phyloP scores from a whole-genome alignment of 2,888 invertebrate species.

The Plebejus anna region DNA sequence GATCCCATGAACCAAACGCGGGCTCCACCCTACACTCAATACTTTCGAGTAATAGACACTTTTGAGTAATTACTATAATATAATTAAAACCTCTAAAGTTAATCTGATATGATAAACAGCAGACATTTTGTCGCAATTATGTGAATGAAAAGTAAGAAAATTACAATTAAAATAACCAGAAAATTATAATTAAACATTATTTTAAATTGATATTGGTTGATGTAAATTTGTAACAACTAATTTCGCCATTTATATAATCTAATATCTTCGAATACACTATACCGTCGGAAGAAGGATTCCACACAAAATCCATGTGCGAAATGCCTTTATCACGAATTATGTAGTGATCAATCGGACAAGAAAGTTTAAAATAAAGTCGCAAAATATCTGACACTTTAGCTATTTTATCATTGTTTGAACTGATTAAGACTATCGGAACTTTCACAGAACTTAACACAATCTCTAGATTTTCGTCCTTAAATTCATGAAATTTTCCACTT shows the following conservation, averaged over 20 bases:
- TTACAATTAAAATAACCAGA: slow-evolving; percentile 36
- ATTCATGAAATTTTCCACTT: slow-evolving; percentile 56
- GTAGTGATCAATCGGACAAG: slow-evolving; percentile 55
- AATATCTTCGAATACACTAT: slow-evolving; percentile 52
- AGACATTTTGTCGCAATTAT: not conserved
- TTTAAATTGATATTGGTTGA: not conserved
- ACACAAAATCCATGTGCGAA: slow-evolving; percentile 59
- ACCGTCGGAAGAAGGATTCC: slow-evolving; percentile 48
- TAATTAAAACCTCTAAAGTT: no score
- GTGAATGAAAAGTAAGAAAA: not conserved
- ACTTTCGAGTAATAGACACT: no score
- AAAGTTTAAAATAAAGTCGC: slow-evolving; percentile 51
- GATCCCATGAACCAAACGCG: not conserved
- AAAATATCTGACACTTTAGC: slow-evolving; percentile 52
- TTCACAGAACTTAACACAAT: slow-evolving; percentile 48
- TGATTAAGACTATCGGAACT: slow-evolving; percentile 54
- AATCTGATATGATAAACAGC: no score
- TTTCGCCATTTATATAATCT: slow-evolving; percentile 46
- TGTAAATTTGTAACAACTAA: slow-evolving; percentile 33
- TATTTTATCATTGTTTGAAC: slow-evolving; percentile 57
- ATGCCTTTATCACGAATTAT: slow-evolving; percentile 51
- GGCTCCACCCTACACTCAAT: not conserved
- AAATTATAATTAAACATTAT: not conserved
- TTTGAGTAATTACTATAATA: no score
- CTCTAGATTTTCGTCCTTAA: slow-evolving; percentile 43